These are phyloP conservation scores for Agrilus biguttatus DNA, from an alignment of 2,888 invertebrate species.

Conservation along the genomic window DNA sequence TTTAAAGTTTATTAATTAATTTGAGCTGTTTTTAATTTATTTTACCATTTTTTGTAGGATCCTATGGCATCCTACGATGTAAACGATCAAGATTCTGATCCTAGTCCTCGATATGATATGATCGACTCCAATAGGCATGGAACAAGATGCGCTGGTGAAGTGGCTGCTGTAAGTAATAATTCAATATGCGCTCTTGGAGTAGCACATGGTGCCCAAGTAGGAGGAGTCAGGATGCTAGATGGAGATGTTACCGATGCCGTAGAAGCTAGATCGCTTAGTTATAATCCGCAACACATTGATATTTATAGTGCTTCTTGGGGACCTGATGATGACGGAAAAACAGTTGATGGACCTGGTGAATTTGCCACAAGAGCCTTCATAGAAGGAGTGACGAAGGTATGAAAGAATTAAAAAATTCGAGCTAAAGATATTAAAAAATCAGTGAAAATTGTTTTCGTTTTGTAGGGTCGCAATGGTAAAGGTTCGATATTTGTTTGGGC, in stretches of 20 bases:
- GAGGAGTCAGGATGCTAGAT: constrained; percentile 91
- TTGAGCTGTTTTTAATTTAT: background rate
- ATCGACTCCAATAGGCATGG: constrained; percentile 92
- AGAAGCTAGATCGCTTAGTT: constrained; percentile 85
- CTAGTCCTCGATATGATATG: constrained; percentile 94
- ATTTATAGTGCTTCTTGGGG: constrained; percentile 99
- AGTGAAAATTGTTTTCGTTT: constrained; percentile 3
- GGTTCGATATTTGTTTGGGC: constrained; percentile 99
- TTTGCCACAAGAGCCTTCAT: constrained; percentile 89
- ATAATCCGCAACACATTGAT: constrained; percentile 93
- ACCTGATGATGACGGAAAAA: constrained; percentile 96
- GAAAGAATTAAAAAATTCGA: constrained; percentile 2
- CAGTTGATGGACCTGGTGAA: constrained; percentile 94
- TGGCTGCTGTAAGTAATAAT: constrained; percentile 94
- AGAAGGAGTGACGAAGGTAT: constrained; percentile 84
- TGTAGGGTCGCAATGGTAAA: constrained; percentile 76
- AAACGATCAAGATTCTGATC: constrained; percentile 90
- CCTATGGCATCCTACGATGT: constrained; percentile 93
- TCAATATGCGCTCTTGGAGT: constrained; percentile 92
- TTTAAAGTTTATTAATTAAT: background rate
- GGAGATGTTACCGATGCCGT: constrained; percentile 98
- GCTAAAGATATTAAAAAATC: background rate
- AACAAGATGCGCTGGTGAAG: constrained; percentile 93
- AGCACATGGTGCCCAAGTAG: constrained; percentile 84
- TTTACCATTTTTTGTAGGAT: constrained; percentile 46